phyloP scores from a whole-genome alignment of 2,113 vertebrate species.

The Trichechus manatus region DNA sequence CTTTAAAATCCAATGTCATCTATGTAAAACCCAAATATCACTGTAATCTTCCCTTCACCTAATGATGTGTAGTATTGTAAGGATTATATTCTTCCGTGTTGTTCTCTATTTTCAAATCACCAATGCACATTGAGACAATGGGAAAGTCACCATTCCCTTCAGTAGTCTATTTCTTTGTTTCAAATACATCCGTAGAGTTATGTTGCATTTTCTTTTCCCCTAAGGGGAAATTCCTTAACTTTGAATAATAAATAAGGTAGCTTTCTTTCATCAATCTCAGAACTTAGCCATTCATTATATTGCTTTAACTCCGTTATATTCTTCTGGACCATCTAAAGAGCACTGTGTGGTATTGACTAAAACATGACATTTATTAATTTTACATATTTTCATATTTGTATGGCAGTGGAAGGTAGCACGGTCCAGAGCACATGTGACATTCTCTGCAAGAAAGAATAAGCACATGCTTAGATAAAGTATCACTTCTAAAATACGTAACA shows the following conservation, averaged over 20 bases:
- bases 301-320: slow-evolving; percentile 77
- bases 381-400: slow-evolving; percentile 67
- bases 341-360: slow-evolving; percentile 81
- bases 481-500: slow-evolving; percentile 66
- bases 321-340: slow-evolving; percentile 79
- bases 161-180: slow-evolving; percentile 59
- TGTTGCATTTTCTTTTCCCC: slow-evolving; percentile 52
- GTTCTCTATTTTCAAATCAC: slow-evolving; percentile 1
- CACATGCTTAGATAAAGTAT: slow-evolving; percentile 51
- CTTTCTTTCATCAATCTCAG: slow-evolving; percentile 74
- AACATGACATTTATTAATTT: slow-evolving; percentile 83
- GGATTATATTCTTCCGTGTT: not conserved
- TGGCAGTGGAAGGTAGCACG: slow-evolving; percentile 60
- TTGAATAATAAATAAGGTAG: slow-evolving; percentile 74
- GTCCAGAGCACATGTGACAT: slow-evolving; percentile 39
- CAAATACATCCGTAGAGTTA: slow-evolving; percentile 65
- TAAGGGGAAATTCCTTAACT: slow-evolving; percentile 68
- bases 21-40: slow-evolving; percentile 46
- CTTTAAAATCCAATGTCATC: not conserved
- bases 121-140: not conserved
- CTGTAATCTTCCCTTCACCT: not conserved
- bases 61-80: not conserved
- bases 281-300: slow-evolving; percentile 75
- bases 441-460: slow-evolving; percentile 67
- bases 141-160: slow-evolving; percentile 3